Evolutionary conservation across 2,888 invertebrate species (phyloP), one percentile per base, ranked within the genome.

Genomic region (Tortrix viridana): DNA sequence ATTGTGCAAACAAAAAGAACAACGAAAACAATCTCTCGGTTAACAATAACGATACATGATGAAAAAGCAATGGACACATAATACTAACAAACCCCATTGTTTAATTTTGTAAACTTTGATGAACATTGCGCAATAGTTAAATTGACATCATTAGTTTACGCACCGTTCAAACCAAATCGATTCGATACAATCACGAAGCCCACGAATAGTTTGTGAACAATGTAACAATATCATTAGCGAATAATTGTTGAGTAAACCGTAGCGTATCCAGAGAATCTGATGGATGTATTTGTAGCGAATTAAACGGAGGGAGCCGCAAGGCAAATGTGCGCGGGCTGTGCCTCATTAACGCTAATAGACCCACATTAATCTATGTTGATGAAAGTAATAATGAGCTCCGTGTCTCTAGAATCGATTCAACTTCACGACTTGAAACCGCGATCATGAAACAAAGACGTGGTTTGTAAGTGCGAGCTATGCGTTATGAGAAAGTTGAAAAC

Each of bases 281-380:
- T 63, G 64, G 55, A 65, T 65, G 60, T 60, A 61, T 53, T 59
- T 58, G 49, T 60, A 69, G 65, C 75, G 73, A 75, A 73, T 75
- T 73, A 76, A 74, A 74, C 75, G 69, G 72, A 74, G 73, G 73
- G 72, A 66, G 69, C 68, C 71, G 67, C 73, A 74, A 79, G 79
- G 80, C 79, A 83, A 85, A 85, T 80, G 79, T 71, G 79, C 81
- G 75, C 81, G 76, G 82, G 68, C 80, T 79, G 83, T 67, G 82
- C 77, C 84, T 87, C 87, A 86, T 89, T 86, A 86, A 75, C 79
- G 76, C 74, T 86, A 85, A 88, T 83, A 85, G 85, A 80, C 76
- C 71, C 63, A 74, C 81, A 87, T 89, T 85, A 84, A 85, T 88
- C 86, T 81, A 79, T 80, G 79, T 79, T 82, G 78, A 82, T 83